Evolutionary conservation across 2,113 vertebrate species (phyloP), one percentile per base, ranked within the genome.

Genomic region (Corythoichthys haematopterus): DNA sequence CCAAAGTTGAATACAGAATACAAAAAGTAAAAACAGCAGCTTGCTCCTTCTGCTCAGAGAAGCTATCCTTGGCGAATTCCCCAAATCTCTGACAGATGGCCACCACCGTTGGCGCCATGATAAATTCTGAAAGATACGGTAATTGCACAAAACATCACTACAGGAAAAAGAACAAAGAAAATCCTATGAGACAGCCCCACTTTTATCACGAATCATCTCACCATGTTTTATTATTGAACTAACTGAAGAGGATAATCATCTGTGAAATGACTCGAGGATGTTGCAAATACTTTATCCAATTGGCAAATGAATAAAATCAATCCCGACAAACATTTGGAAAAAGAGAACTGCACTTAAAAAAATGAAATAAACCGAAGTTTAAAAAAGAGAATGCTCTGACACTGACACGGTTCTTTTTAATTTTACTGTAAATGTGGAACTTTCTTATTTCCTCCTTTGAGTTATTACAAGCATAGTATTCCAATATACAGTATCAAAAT

Each of bases 11-110:
- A 7, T 8, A 43, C 40, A 43, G 40, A 8, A 8, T 40, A 43
- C 9, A 43, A 43, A 43, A 43, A 62, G 2, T 13, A 33, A 11
- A 28, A 62, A 33, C 20, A 14, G 60, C 40, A 62, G 60, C 40
- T 46, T 28, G 60, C 3, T 20, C 16, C 37, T 20, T 43, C 16
- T 59, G 36, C 57, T 61, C n/a, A 12, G 10, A 28, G 38, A 43
- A 62, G 43, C 38, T 20, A 33, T 47, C 60, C 60, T 33, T 46
- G 14, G 43, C 13, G 43, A 12, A 20, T 3, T 33, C 40, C 43
- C 60, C 6, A 62, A 62, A 62, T 46, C 43, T 62, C 60, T 35
- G 43, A 62, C 60, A 62, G 40, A 62, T 62, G 43, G 60, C 28
- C n/a, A 33, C 14, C 36, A 59, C 57, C 7, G 57, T 37, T 59